phyloP scores from a whole-genome alignment of 2,888 invertebrate species.

The Penaeus monodon region DNA sequence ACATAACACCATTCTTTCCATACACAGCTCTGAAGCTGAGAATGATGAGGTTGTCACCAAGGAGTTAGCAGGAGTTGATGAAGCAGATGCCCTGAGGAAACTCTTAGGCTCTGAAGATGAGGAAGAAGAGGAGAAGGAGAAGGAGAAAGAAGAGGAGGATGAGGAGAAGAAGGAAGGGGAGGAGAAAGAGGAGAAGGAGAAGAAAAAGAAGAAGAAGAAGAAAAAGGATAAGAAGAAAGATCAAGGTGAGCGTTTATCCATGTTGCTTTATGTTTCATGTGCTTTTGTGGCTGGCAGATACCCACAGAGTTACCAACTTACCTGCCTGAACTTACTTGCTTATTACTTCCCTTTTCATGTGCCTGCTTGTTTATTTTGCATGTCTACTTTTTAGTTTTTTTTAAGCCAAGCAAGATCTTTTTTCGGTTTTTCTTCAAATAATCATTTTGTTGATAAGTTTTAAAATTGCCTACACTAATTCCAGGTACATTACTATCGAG shows the following conservation, averaged over 20 bases:
- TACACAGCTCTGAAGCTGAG: slow-evolving; percentile 66
- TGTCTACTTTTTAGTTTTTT: no score
- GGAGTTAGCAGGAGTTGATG: slow-evolving; percentile 89
- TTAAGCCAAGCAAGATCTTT: no score
- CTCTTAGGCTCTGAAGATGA: slow-evolving; percentile 89
- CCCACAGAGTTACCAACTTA: no score
- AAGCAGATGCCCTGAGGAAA: slow-evolving; percentile 89
- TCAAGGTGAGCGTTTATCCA: background rate
- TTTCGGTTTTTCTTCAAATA: no score
- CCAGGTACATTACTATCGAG: no score
- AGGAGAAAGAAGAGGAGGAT: slow-evolving; percentile 82
- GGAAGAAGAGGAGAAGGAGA: slow-evolving; percentile 83
- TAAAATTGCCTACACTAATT: no score
- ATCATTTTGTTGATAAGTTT: no score
- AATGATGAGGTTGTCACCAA: slow-evolving; percentile 78
- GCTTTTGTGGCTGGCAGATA: no score
- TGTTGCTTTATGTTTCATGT: no score
- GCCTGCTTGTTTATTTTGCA: no score
- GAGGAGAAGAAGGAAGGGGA: slow-evolving; percentile 81
- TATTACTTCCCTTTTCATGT: no score
- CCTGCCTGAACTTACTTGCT: no score
- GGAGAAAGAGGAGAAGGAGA: slow-evolving; percentile 70
- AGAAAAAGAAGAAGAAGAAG: slow-evolving; percentile 69
- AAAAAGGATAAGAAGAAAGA: slow-evolving; percentile 71
- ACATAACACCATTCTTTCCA: background rate